A percentile compares a stretch with the other conserved stretches of the same genome.
phyloP scores from a whole-genome alignment of 2,113 vertebrate species.

The Ochotona curzoniae region DNA sequence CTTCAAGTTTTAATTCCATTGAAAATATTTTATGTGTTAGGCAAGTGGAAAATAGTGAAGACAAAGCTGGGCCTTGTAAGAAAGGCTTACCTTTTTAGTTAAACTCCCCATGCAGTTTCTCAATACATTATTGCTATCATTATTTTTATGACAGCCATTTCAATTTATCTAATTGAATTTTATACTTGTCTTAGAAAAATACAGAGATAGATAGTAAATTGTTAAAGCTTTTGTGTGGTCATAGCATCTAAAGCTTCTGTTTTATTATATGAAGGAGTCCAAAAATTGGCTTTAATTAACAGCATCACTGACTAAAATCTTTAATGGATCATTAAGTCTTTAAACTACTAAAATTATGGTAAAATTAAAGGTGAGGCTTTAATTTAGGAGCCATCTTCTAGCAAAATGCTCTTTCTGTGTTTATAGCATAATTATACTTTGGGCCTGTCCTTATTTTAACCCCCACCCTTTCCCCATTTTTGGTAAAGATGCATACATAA shows the following conservation, averaged over 20 bases:
- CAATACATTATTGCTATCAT: neutral
- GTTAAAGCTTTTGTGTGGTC: neutral
- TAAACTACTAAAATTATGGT: slow-evolving; percentile 12
- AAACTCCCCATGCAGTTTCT: neutral
- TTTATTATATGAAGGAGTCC: neutral
- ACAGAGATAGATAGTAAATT: neutral
- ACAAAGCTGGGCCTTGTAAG: neutral
- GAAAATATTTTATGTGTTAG: neutral
- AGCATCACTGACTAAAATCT: neutral
- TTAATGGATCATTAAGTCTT: slow-evolving; percentile 34
- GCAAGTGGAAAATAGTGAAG: neutral
- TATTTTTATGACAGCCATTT: neutral
- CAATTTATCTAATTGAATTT: slow-evolving; percentile 2
- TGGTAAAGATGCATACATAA: too few relatives aligned
- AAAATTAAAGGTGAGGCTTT: slow-evolving; percentile 52
- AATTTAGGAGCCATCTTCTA: slow-evolving; percentile 6
- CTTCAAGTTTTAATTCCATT: slow-evolving; percentile 1
- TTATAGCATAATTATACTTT: neutral
- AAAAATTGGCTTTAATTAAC: slow-evolving; percentile 46
- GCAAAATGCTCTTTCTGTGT: neutral
- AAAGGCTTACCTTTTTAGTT: neutral
- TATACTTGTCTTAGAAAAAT: slow-evolving; percentile 34
- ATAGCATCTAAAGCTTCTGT: slow-evolving; percentile 20
- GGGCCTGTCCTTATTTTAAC: neutral
- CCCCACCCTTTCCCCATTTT: neutral